A percentile compares a stretch with the other conserved stretches of the same genome.
These are phyloP conservation scores for Meda fulgida DNA, from an alignment of 2,797 vertebrate species.

Conservation along the genomic window DNA sequence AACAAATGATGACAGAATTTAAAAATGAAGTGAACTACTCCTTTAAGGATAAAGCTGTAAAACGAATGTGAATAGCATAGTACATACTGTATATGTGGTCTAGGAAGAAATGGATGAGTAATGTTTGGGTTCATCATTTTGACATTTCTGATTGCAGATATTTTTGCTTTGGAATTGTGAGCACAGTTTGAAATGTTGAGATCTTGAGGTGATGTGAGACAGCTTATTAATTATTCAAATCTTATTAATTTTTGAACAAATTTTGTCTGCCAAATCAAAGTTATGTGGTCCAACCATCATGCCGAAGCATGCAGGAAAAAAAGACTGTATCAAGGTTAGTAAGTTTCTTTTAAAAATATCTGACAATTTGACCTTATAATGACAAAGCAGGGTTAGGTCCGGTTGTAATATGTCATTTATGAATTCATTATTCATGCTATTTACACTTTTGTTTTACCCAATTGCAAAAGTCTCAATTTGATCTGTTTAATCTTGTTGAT, in stretches of 20 bases:
- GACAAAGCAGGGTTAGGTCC: background rate
- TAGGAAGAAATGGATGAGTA: background rate
- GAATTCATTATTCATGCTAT: background rate
- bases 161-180: conserved; percentile 3
- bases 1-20: too few relatives aligned
- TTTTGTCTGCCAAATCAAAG: conserved; percentile 10
- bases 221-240: conserved; percentile 9
- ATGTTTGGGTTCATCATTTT: background rate
- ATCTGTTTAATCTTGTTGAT: background rate
- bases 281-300: background rate
- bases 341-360: background rate
- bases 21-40: too few relatives aligned
- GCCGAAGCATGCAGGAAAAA: background rate
- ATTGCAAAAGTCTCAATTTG: background rate
- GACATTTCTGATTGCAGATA: conserved; percentile 9
- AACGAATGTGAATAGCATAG: background rate
- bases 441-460: background rate
- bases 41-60: background rate
- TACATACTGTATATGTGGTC: too few relatives aligned
- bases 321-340: background rate
- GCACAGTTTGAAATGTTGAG: background rate
- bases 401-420: background rate
- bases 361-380: background rate
- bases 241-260: conserved; percentile 14
- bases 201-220: conserved; percentile 16